phyloP scores from a whole-genome alignment of 2,888 invertebrate genomes.

The Macaria liturata region DNA sequence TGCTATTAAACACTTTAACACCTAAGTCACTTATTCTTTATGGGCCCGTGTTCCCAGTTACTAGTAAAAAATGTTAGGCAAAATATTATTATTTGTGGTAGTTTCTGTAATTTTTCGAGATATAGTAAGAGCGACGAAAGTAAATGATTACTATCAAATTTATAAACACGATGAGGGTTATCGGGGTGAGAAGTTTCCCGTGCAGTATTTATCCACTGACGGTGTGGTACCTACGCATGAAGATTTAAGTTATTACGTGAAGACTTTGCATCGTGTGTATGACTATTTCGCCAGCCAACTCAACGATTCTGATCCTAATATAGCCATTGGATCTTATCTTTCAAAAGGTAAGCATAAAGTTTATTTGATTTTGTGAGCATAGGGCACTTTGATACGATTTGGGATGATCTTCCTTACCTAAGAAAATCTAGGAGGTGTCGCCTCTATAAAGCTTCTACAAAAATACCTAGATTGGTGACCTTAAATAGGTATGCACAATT shows the following conservation, averaged over 20 bases:
- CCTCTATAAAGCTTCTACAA: no score
- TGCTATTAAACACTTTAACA: constrained; percentile 8
- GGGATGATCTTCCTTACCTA: no score
- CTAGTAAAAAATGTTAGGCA: constrained; percentile 2
- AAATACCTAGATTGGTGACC: no score
- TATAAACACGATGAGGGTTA: constrained; percentile 17
- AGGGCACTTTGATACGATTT: no score
- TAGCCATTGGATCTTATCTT: constrained; percentile 25
- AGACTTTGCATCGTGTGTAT: constrained; percentile 16
- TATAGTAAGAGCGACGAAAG: neutral
- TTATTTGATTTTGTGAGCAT: no score
- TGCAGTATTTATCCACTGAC: constrained; percentile 31
- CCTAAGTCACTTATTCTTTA: neutral
- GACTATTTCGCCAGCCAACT: constrained; percentile 26
- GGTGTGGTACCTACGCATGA: constrained; percentile 12
- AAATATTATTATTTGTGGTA: neutral
- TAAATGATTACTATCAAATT: constrained; percentile 11
- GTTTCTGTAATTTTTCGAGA: no score
- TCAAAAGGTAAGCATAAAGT: constrained; percentile 26
- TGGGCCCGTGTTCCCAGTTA: neutral
- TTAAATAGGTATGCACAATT: no score
- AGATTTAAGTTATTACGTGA: constrained; percentile 11
- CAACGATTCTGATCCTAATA: constrained; percentile 34
- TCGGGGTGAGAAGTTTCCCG: constrained; percentile 34
- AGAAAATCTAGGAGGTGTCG: no score